A percentile compares a stretch with the other conserved stretches of the same genome.
Evolutionary conservation across 2,888 invertebrate species (phyloP).

Genomic region (Oscheius sp.): DNA sequence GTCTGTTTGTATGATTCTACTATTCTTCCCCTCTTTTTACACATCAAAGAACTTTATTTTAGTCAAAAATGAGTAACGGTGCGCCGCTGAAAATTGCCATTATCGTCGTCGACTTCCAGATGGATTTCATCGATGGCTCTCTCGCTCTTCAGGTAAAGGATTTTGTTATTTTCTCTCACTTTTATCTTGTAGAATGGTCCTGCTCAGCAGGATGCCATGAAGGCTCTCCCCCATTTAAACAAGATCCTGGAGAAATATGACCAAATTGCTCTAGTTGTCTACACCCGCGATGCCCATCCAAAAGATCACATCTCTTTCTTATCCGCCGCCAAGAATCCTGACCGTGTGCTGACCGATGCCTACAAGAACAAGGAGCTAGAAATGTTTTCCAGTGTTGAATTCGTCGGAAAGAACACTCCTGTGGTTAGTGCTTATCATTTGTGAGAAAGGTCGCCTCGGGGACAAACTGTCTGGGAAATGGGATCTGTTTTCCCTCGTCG

Average conservation of each 20-base stretch:
- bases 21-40: background rate
- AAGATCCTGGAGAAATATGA: background rate
- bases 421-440: background rate
- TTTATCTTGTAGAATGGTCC: background rate
- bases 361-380: background rate
- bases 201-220: background rate
- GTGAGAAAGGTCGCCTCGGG: too few species aligned
- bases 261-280: background rate
- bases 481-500: too few species aligned
- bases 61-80: background rate
- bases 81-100: background rate
- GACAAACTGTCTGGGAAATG: too few species aligned
- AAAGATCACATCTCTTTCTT: background rate
- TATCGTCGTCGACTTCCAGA: constrained; percentile 28
- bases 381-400: constrained; percentile 1
- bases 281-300: constrained; percentile 21
- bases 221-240: constrained; percentile 5
- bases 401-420: background rate
- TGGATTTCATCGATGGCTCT: constrained; percentile 14
- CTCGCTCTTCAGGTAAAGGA: constrained; percentile 8
- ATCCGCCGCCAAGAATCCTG: background rate
- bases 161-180: too few species aligned
- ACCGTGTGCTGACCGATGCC: background rate
- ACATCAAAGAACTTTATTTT: background rate
- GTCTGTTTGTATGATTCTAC: background rate